A percentile compares a stretch with the other conserved stretches of the same genome.
phyloP scores from a whole-genome alignment of 2,113 vertebrate genomes.

The Phocoena phocoena region DNA sequence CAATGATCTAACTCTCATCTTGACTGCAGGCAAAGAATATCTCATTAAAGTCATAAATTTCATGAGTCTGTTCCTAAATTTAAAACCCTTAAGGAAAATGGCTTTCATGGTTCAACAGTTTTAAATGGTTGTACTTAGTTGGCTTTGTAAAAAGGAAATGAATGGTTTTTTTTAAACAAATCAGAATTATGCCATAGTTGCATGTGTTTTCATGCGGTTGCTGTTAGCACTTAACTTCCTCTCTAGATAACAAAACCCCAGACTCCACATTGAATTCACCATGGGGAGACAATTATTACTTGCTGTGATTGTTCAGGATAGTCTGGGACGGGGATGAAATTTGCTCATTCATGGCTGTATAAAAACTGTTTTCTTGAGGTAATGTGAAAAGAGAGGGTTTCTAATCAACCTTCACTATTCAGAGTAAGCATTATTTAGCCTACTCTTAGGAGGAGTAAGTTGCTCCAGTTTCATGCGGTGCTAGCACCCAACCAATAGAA shows the following conservation, averaged over 20 bases:
- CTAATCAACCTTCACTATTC: constrained; percentile 84
- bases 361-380: constrained; percentile 83
- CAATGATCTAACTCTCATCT: constrained; percentile 90
- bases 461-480: not conserved
- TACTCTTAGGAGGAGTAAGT: not conserved
- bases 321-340: constrained; percentile 70
- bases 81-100: constrained; percentile 93
- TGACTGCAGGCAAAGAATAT: constrained; percentile 90
- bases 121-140: constrained; percentile 93
- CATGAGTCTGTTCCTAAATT: constrained; percentile 89
- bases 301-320: constrained; percentile 64
- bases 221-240: constrained; percentile 78
- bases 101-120: constrained; percentile 91
- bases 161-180: constrained; percentile 95
- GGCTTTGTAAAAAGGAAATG: constrained; percentile 94
- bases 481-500: not conserved
- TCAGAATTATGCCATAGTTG: constrained; percentile 89
- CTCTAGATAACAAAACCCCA: constrained; percentile 73
- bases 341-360: constrained; percentile 68
- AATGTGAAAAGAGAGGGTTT: constrained; percentile 80
- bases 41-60: constrained; percentile 94
- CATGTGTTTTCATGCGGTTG: constrained; percentile 85
- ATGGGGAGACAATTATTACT: constrained; percentile 82
- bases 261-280: constrained; percentile 78
- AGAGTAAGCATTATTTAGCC: constrained; percentile 64